Base-by-base conservation (phyloP, 1,140 invertebrate genomes). In the Fopius arisanus region DNA sequence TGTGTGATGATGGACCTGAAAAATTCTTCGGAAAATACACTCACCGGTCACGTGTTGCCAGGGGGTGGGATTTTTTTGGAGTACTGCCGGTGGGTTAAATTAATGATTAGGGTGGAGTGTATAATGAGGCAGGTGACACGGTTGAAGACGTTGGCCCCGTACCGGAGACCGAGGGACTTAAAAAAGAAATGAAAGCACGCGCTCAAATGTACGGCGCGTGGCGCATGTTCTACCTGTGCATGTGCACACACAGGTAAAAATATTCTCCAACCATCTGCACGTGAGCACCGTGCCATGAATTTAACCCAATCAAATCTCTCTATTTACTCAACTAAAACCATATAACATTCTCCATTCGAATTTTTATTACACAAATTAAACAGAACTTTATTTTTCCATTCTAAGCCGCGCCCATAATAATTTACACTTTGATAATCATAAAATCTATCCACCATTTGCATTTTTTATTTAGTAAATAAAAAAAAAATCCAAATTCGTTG, bases 61-160 rank as follows among this genome's bases (percentile, higher is more conserved):
- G 43, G 43, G 43, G 43, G 43, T n/a, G 43, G 43, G 43, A n/a
- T n/a, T 0, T n/a, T 37, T 12, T n/a, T 12, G 14, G 43, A 19
- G 43, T 48, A 19, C 37, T 66, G 37, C n/a, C 16, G 7, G 43
- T 26, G 26, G 9, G 54, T 59, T 23, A 59, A 59, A 28, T 62
- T 29, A 21, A 63, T 5, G 37, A 41, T 63, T 59, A 62, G 19
- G 69, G 19, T 33, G 54, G 51, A 14, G 16, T 19, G 51, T 26
- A 28, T 29, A 70, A 70, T 65, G 37, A 65, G 54, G 59, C 73
- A 74, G 73, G 73, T 74, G 73, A 70, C 63, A 74, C 66, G 33
- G 16, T 71, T 23, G 54, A 28, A 59, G 23, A 59, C 54, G 54
- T 59, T 59, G 54, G 54, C 54, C 21, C 16, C 43, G 43, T 5